phyloP scores from a whole-genome alignment of 1,140 invertebrate species.

The Drosophila mayri region DNA sequence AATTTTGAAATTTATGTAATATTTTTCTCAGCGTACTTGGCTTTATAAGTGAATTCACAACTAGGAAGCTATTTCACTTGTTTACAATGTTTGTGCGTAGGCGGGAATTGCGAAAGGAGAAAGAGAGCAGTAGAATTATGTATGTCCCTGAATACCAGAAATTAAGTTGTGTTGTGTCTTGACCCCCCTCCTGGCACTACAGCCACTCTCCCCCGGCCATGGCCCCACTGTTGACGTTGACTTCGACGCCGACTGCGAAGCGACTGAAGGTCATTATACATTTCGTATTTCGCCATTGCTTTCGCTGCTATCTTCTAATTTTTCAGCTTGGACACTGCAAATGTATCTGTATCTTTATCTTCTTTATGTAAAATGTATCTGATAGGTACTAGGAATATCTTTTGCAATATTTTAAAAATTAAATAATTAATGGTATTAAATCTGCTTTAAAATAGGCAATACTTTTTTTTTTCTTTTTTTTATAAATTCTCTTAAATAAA shows the following conservation, averaged over 20 bases:
- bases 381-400: background rate
- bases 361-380: background rate
- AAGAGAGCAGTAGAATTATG: constrained; percentile 13
- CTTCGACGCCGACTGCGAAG: constrained; percentile 42
- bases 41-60: constrained; percentile 54
- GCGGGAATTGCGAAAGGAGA: constrained; percentile 16
- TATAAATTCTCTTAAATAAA: background rate
- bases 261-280: constrained; percentile 82
- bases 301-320: background rate
- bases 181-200: constrained; percentile 39
- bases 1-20: too few species aligned
- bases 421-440: background rate
- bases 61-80: constrained; percentile 73
- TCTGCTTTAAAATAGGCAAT: too few species aligned
- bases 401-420: background rate
- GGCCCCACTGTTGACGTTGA: constrained; percentile 19
- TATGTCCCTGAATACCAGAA: constrained; percentile 52
- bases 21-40: background rate
- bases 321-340: constrained; percentile 1
- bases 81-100: constrained; percentile 75
- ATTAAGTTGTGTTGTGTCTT: constrained; percentile 71
- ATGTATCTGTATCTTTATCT: background rate
- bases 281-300: constrained; percentile 39
- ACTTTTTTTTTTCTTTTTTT: too few species aligned
- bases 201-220: constrained; percentile 13